phyloP scores from a whole-genome alignment of 2,113 vertebrate species.

The Urocolius indicus region DNA sequence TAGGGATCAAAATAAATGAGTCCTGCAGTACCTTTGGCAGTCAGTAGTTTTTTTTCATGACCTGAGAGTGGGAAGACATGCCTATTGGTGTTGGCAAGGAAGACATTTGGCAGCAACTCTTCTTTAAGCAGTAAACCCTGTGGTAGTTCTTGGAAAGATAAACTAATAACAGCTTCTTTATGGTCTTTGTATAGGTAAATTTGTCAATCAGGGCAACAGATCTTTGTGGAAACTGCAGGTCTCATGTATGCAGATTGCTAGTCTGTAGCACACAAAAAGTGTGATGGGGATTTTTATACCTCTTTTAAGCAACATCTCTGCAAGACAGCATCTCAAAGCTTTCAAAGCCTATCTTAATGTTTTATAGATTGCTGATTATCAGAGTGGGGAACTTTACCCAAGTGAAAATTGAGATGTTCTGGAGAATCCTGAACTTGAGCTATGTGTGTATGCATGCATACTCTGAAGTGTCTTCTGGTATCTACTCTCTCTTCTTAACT shows the following conservation, averaged over 20 bases:
- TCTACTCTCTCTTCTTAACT: not conserved
- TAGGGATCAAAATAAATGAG: not conserved
- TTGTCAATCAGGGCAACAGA: not conserved
- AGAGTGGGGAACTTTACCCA: not conserved
- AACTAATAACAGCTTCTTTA: not conserved
- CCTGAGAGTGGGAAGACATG: not conserved
- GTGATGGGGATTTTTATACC: not conserved
- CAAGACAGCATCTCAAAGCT: not conserved
- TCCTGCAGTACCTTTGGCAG: not conserved
- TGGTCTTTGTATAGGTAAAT: not conserved
- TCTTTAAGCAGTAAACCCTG: not conserved
- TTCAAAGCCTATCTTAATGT: not conserved
- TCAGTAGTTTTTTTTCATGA: not conserved
- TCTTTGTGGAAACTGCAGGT: not conserved
- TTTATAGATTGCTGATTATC: not conserved
- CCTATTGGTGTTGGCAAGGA: not conserved
- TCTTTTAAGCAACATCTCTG: not conserved
- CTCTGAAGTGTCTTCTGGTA: not conserved
- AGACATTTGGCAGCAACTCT: not conserved
- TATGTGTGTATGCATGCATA: not conserved
- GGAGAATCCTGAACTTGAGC: not conserved
- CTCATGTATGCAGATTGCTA: accelerated
- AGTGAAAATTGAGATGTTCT: not conserved
- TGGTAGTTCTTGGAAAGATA: not conserved
- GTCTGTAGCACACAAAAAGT: not conserved